Percentiles rank a stretch among this genome's conserved stretches.
phyloP scores from a whole-genome alignment of 2,113 vertebrate genomes.

The Oxyura jamaicensis region DNA sequence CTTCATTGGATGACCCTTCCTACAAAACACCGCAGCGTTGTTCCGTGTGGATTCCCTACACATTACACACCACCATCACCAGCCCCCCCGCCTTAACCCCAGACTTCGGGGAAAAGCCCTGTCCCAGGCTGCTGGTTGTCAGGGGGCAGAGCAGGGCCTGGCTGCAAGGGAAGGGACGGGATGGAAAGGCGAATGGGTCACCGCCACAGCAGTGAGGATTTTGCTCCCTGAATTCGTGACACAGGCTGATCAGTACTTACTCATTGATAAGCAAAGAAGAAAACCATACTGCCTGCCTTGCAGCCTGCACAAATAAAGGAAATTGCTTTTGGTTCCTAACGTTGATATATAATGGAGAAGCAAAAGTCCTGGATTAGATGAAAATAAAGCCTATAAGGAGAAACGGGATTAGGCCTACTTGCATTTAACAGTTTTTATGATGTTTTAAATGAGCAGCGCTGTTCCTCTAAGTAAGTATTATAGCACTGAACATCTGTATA shows the following conservation, averaged over 20 bases:
- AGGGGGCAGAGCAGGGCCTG: neutral
- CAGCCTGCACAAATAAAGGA: slow-evolving; percentile 26
- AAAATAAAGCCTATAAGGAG: neutral
- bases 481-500: neutral
- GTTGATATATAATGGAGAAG: neutral
- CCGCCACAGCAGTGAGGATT: neutral
- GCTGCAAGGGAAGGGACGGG: neutral
- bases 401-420: neutral
- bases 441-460: slow-evolving; percentile 18
- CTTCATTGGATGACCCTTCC: neutral
- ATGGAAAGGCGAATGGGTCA: neutral
- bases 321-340: neutral
- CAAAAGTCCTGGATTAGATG: neutral
- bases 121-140: neutral
- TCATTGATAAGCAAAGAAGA: slow-evolving; percentile 43
- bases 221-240: slow-evolving; percentile 30
- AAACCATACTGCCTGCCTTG: slow-evolving; percentile 18
- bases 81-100: neutral
- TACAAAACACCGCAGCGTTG: accelerated
- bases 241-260: slow-evolving; percentile 28
- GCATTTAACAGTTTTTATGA: neutral
- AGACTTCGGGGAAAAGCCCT: neutral
- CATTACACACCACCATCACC: neutral
- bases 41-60: neutral
- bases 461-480: neutral